A percentile compares a stretch with the other conserved stretches of the same genome.
Evolutionary conservation across 35 echinoderm and acorn worm species (phyloP).

Genomic region (Patiria miniata): DNA sequence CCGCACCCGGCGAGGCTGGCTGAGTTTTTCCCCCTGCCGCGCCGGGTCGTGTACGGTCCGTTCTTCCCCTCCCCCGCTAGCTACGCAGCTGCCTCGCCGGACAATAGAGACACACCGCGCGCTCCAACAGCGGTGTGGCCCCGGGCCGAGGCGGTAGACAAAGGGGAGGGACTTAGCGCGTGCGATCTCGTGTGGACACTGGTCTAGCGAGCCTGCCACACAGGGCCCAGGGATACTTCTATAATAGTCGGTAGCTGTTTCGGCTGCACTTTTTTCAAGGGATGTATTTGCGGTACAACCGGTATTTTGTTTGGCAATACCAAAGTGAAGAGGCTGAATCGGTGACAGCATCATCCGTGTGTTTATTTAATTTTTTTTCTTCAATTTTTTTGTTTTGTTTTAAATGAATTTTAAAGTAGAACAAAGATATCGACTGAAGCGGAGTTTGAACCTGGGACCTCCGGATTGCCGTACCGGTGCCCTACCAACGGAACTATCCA

Average conservation of each 20-base stretch:
- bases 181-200: background rate
- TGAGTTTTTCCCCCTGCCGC: background rate
- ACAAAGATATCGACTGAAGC: too few species aligned
- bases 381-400: too few species aligned
- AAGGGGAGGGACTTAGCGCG: background rate
- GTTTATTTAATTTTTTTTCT: too few species aligned
- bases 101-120: conserved; percentile 22
- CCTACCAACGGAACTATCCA: too few species aligned
- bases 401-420: too few species aligned
- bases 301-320: too few species aligned
- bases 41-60: background rate
- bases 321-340: too few species aligned
- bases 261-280: background rate
- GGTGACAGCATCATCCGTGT: too few species aligned
- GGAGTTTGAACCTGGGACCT: too few species aligned
- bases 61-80: background rate
- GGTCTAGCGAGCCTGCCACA: background rate
- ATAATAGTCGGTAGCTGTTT: background rate
- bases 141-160: conserved; percentile 1
- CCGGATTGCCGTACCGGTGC: too few species aligned
- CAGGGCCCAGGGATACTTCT: too few species aligned
- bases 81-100: conserved; percentile 8
- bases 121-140: conserved; percentile 4
- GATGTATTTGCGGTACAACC: background rate
- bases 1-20: background rate